phyloP scores from a whole-genome alignment of 2,113 vertebrate genomes.

The Corythornis cristatus region DNA sequence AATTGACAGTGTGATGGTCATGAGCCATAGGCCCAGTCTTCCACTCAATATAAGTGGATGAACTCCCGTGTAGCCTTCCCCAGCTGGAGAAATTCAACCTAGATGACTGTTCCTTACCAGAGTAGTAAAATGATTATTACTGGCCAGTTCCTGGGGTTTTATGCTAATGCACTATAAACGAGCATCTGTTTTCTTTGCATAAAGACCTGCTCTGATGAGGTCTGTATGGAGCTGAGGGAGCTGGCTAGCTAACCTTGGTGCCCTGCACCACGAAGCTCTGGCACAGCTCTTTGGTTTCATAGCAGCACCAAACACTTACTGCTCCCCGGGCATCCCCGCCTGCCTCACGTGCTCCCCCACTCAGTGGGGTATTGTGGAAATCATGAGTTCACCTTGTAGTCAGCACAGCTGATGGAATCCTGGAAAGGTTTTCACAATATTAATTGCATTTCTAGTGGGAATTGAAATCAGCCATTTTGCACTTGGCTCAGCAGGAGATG shows the following conservation, averaged over 20 bases:
- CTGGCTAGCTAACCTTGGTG: not conserved
- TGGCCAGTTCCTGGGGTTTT: not conserved
- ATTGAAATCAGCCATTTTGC: conserved; percentile 13
- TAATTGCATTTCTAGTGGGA: conserved; percentile 10
- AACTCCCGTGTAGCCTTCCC: not conserved
- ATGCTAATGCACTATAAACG: not conserved
- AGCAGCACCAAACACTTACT: not conserved
- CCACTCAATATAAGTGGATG: not conserved
- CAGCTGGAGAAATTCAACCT: not conserved
- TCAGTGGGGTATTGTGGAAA: not conserved
- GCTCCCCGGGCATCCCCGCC: not conserved
- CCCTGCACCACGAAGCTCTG: not conserved
- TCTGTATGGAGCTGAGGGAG: not conserved
- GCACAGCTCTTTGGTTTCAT: not conserved
- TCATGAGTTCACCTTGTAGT: not conserved
- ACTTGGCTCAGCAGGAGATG: not conserved
- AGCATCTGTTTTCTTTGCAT: not conserved
- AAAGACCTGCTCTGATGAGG: not conserved
- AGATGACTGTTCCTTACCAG: not conserved
- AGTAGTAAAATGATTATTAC: not conserved
- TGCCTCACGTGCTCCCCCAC: not conserved
- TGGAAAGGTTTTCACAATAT: not conserved
- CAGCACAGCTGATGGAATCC: not conserved
- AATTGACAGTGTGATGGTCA: not conserved
- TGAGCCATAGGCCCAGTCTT: not conserved